Conservation (phyloP, 2,797 vertebrate genomes). For the Ptychobarbus kaznakovi region DNA sequence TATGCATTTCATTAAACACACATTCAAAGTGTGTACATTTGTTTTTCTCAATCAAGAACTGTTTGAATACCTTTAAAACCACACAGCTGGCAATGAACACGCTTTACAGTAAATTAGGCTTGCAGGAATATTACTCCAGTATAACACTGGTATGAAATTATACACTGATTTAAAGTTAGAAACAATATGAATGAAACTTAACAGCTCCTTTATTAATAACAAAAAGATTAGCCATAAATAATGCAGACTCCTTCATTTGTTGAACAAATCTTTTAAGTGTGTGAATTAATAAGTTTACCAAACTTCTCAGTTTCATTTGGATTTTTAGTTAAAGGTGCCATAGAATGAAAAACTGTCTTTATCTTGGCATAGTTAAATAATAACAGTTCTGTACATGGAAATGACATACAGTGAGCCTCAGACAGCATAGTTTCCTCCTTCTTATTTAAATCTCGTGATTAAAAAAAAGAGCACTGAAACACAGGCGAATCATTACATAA, state of each 20-base stretch:
- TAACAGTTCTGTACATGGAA: too few relatives aligned
- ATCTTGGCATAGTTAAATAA: too few relatives aligned
- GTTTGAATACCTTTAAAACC: neutral
- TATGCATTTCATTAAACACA: neutral
- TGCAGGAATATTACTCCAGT: neutral
- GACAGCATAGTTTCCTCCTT: too few relatives aligned
- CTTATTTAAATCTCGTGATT: too few relatives aligned
- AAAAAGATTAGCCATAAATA: neutral
- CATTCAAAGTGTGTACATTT: too few relatives aligned
- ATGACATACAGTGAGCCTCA: too few relatives aligned
- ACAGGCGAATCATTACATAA: too few relatives aligned
- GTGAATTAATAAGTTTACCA: neutral
- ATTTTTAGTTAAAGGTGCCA: neutral
- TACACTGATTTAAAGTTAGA: neutral
- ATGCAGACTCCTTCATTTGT: neutral
- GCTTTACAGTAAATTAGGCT: neutral
- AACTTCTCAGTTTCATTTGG: neutral
- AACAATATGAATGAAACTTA: neutral
- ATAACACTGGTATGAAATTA: neutral
- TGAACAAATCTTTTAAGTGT: neutral
- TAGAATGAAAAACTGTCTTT: too few relatives aligned
- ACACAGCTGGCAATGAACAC: neutral
- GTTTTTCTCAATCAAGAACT: neutral
- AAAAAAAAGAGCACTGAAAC: too few relatives aligned
- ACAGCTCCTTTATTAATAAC: neutral